Percentiles rank a stretch among this genome's conserved stretches.
These are phyloP conservation scores for Octodon degus DNA, from an alignment of 2,113 vertebrate genomes.

Conservation along the genomic window DNA sequence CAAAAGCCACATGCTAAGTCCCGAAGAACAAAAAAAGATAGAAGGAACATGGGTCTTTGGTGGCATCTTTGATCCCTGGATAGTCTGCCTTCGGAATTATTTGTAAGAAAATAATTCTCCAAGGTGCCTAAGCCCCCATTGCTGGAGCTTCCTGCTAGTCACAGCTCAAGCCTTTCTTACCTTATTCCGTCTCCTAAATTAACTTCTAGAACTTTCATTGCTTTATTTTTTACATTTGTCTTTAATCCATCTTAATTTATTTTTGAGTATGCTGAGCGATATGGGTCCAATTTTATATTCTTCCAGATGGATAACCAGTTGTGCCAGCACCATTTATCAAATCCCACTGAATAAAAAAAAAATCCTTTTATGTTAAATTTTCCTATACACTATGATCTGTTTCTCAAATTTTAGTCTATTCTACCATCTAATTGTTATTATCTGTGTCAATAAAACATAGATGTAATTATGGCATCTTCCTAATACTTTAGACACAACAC, in stretches of 20 bases:
- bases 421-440: not conserved
- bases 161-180: not conserved
- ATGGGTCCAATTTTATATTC: conserved; percentile 76
- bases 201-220: conserved; percentile 50
- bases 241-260: conserved; percentile 80
- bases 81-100: not conserved
- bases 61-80: not conserved
- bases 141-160: not conserved
- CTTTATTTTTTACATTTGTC: conserved; percentile 65
- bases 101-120: not conserved
- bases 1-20: not conserved
- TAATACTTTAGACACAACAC: not conserved
- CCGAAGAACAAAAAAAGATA: not conserved
- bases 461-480: not conserved
- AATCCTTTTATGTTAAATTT: conserved; percentile 63
- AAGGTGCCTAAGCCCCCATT: not conserved
- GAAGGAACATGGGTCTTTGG: not conserved
- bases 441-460: not conserved
- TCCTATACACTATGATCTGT: not conserved
- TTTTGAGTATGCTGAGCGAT: conserved; percentile 77
- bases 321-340: conserved; percentile 77
- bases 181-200: conserved; percentile 22
- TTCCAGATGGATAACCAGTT: conserved; percentile 82
- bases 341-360: conserved; percentile 39
- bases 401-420: conserved; percentile 53